phyloP scores from a whole-genome alignment of 2,888 invertebrate genomes.

The Drosophila buzzatii region DNA sequence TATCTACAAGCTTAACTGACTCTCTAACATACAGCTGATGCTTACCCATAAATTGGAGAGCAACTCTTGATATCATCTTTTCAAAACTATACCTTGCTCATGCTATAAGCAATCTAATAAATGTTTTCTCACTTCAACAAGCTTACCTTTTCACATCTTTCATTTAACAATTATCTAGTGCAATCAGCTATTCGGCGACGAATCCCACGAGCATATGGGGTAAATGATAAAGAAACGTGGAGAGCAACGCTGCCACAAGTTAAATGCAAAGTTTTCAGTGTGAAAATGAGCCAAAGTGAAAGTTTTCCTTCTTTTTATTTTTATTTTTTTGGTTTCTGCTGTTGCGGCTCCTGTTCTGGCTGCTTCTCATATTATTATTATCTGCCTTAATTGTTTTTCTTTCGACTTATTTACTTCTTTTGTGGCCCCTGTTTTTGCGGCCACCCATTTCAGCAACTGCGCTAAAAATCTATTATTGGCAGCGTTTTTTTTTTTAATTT shows the following conservation, averaged over 20 bases:
- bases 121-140: not conserved
- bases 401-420: slow-evolving; percentile 67
- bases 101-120: too few relatives aligned
- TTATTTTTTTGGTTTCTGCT: slow-evolving; percentile 4
- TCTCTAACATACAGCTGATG: too few relatives aligned
- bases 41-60: not conserved
- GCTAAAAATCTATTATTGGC: slow-evolving; percentile 73
- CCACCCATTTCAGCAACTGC: slow-evolving; percentile 65
- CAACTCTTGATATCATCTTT: not conserved
- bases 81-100: too few relatives aligned
- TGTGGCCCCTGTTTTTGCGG: too few relatives aligned
- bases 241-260: slow-evolving; percentile 58
- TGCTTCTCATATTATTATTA: slow-evolving; percentile 72
- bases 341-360: slow-evolving; percentile 31
- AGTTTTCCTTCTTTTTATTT: slow-evolving; percentile 50
- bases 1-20: too few relatives aligned
- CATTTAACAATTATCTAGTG: not conserved
- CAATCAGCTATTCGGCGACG: not conserved
- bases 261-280: slow-evolving; percentile 77
- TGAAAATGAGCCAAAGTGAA: slow-evolving; percentile 73
- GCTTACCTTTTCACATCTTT: not conserved
- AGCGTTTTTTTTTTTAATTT: slow-evolving; percentile 7
- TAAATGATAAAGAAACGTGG: slow-evolving; percentile 42
- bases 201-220: not conserved
- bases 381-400: slow-evolving; percentile 79